phyloP scores from a whole-genome alignment of 1,140 invertebrate genomes.

The Drosophila oshimai region DNA sequence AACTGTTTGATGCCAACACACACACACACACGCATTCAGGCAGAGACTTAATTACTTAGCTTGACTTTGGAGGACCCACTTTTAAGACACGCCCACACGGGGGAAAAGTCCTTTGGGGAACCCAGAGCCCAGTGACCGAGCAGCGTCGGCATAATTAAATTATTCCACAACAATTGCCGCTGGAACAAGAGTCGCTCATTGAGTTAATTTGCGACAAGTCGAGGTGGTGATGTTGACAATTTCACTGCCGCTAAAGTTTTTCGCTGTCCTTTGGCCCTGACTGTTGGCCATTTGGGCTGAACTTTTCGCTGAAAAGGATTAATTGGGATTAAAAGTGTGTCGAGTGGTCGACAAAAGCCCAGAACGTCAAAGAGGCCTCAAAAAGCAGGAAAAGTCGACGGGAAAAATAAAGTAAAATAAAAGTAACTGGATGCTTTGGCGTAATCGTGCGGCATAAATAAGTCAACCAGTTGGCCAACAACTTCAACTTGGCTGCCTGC shows the following conservation, averaged over 20 bases:
- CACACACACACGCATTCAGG: neutral
- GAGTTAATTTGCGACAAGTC: slow-evolving; percentile 75
- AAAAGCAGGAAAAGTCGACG: slow-evolving; percentile 5
- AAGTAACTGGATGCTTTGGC: slow-evolving; percentile 27
- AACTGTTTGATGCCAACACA: slow-evolving; percentile 9
- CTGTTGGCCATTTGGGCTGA: slow-evolving; percentile 29
- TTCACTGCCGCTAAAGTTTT: slow-evolving; percentile 38
- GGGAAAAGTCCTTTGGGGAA: slow-evolving; percentile 5
- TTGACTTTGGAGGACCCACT: slow-evolving; percentile 7
- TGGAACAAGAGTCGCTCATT: slow-evolving; percentile 62
- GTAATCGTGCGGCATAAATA: slow-evolving; percentile 66
- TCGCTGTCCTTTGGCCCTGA: slow-evolving; percentile 15
- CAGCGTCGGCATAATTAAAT: slow-evolving; percentile 58
- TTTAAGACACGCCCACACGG: slow-evolving; percentile 6
- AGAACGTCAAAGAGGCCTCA: slow-evolving; percentile 15
- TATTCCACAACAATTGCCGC: slow-evolving; percentile 54
- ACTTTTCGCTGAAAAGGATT: slow-evolving; percentile 52
- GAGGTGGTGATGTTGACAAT: slow-evolving; percentile 42
- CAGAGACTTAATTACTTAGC: slow-evolving; percentile 27
- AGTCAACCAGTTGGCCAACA: slow-evolving; percentile 64
- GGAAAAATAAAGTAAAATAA: slow-evolving; percentile 13
- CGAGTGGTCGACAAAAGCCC: slow-evolving; percentile 29
- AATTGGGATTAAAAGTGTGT: slow-evolving; percentile 63
- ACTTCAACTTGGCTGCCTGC: slow-evolving; percentile 27
- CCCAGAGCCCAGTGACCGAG: slow-evolving; percentile 9